Base-by-base conservation (phyloP, 2,797 vertebrate genomes). In the Labroides dimidiatus region DNA sequence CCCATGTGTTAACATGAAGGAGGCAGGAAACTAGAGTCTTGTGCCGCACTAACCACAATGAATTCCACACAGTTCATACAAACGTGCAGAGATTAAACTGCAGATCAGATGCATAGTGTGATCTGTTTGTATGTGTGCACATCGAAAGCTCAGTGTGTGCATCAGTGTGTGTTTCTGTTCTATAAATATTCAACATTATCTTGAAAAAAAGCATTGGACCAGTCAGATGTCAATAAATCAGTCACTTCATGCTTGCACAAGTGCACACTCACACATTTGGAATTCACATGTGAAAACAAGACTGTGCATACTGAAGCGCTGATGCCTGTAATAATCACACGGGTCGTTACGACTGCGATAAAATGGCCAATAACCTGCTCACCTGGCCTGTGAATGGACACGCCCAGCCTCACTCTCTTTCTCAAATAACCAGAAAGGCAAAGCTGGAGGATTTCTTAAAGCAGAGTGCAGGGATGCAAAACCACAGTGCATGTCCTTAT, bases 351-450 rank as follows among this genome's bases (percentile, higher is more conserved):
- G 17, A 11, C 15, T 10, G 75, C 16, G 47, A 85, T 90, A 88
- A 92, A 87, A 91, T 10, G 87, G 74, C 61, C 82, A 85, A 87
- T 91, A 86, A 87, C 81, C 66, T 65, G 77, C 70, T 87, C 87
- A 88, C 80, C 84, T 85, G 80, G 78, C 72, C 75, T 72, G 75
- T 72, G 77, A 86, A 85, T 72, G 79, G 72, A 78, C 49, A 71
- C 55, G 58, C 57, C 54, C 57, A 51, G 52, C 65, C 55, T 70
- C 42, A 54, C 60, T 51, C 20, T 16, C 19, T 12, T 11, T 62
- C 30, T 56, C 45, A 59, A 52, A 43, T 23, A 72, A 64, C 72
- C 15, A 72, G 48, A 63, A 75, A 64, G 48, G 58, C 47, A 73
- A 63, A 55, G 47, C 36, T 43, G 65, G 63, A 69, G 51, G 55